These are phyloP conservation scores for Brachypodius melanocephalos DNA, from an alignment of 2,113 vertebrate species.

Conservation along the genomic window DNA sequence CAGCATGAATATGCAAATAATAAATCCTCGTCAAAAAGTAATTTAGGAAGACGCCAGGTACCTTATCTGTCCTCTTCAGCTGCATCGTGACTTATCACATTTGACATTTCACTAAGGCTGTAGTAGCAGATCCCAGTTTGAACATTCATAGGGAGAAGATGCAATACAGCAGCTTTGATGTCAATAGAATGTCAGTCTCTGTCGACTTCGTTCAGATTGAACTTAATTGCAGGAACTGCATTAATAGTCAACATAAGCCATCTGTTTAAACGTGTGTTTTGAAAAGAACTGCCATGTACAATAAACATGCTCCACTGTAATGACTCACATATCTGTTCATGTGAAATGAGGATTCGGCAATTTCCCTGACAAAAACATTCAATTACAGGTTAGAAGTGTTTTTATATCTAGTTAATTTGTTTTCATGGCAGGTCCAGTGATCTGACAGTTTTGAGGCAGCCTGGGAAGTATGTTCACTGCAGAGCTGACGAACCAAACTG, in stretches of 20 bases:
- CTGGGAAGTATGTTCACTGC: neutral
- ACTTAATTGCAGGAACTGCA: conserved; percentile 58
- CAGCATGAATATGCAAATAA: conserved; percentile 9
- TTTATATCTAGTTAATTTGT: neutral
- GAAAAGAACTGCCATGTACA: conserved; percentile 37
- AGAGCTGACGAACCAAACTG: neutral
- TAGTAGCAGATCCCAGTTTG: neutral
- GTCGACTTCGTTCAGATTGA: neutral
- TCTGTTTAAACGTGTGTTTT: conserved; percentile 67
- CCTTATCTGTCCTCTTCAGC: neutral
- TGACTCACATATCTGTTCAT: conserved; percentile 20
- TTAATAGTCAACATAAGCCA: conserved; percentile 67
- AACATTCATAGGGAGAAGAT: conserved; percentile 16
- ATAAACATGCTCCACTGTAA: conserved; percentile 46
- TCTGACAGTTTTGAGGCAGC: neutral
- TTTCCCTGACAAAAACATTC: conserved; percentile 11
- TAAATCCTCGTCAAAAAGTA: neutral
- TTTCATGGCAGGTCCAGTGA: neutral
- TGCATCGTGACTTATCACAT: neutral
- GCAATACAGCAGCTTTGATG: conserved; percentile 35
- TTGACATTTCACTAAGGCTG: conserved; percentile 35
- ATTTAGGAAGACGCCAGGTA: neutral
- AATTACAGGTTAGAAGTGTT: neutral
- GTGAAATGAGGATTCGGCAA: neutral
- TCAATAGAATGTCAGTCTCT: conserved; percentile 25